Evolutionary conservation across 1,140 invertebrate species (phyloP).

Genomic region (Drosophila funebris): DNA sequence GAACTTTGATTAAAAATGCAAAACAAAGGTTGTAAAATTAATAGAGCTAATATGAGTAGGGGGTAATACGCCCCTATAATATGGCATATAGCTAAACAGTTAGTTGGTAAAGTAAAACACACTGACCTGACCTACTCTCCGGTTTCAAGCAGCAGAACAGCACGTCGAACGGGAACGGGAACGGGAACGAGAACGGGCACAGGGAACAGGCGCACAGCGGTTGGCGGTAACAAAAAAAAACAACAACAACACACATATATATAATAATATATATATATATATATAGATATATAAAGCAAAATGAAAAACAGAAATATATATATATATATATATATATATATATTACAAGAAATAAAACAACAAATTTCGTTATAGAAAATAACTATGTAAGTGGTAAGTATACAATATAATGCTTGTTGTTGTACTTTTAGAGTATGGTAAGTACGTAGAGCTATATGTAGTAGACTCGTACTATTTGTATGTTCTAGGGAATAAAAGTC

Average conservation of each 20-base stretch:
- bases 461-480: background rate
- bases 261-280: conserved; percentile 30
- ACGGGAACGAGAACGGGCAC: background rate
- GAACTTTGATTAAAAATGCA: conserved; percentile 20
- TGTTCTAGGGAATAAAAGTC: conserved; percentile 33
- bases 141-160: conserved; percentile 34
- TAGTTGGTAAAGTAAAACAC: conserved; percentile 58
- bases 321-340: conserved; percentile 37
- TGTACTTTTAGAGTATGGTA: background rate
- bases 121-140: conserved; percentile 80
- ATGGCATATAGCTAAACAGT: conserved; percentile 53
- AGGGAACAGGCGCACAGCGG: conserved; percentile 2
- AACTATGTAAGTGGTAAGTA: conserved; percentile 35
- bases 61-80: background rate
- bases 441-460: background rate
- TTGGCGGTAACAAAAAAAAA: conserved; percentile 2
- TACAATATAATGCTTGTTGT: background rate
- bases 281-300: conserved; percentile 34
- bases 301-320: conserved; percentile 28
- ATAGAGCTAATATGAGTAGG: conserved; percentile 6
- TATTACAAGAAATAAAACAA: conserved; percentile 36
- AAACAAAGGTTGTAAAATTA: conserved; percentile 20
- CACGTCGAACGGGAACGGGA: conserved; percentile 14
- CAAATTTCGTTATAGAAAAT: conserved; percentile 69
- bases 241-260: conserved; percentile 18